These are phyloP conservation scores for Drosophila biarmipes DNA, from an alignment of 1,140 invertebrate genomes.

Conservation along the genomic window DNA sequence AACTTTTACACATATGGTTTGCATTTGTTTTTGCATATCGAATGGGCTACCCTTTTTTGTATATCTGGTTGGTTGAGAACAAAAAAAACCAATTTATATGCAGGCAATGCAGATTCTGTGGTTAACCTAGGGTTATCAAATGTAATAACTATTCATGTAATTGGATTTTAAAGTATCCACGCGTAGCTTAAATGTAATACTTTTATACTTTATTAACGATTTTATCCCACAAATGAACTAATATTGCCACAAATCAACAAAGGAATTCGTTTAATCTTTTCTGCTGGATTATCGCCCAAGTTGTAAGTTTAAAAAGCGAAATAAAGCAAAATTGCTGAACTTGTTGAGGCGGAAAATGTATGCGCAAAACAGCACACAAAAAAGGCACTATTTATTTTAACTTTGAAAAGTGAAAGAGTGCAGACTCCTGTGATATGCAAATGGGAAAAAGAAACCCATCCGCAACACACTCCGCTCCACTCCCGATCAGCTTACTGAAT, in stretches of 20 bases:
- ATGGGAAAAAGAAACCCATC: constrained; percentile 6
- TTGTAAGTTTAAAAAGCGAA: background rate
- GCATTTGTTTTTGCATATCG: background rate
- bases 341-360: background rate
- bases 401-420: constrained; percentile 8
- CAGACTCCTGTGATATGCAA: constrained; percentile 25
- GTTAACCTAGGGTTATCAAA: constrained; percentile 10
- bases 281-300: background rate
- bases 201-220: background rate
- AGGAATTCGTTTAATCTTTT: background rate
- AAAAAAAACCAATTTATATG: constrained; percentile 16
- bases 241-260: background rate
- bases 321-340: background rate
- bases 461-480: background rate
- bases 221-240: too few species aligned
- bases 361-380: background rate
- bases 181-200: background rate
- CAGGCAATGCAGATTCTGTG: background rate
- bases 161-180: background rate
- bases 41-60: too few species aligned
- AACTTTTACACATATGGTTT: constrained; percentile 21
- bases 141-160: background rate
- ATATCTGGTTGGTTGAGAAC: background rate
- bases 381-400: constrained; percentile 10
- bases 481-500: constrained; percentile 16